Evolutionary conservation across 2,797 vertebrate genomes (phyloP), one percentile per base, ranked within the genome.

Genomic region (Hydrocynus forskahlii): DNA sequence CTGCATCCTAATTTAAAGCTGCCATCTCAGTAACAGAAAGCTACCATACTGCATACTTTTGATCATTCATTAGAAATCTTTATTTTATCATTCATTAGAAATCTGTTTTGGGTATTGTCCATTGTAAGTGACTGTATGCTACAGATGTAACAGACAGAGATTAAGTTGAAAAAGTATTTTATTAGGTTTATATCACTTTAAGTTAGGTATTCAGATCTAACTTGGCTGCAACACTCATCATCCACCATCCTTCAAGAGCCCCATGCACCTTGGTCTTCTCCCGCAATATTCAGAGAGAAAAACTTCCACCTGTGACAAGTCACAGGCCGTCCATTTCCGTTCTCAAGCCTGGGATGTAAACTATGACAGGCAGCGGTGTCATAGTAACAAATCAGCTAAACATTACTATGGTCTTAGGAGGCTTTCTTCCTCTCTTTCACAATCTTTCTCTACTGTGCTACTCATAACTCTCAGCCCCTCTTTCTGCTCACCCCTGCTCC

Each of bases 311-410:
- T 66, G 79, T 64, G 67, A 84, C 75, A 84, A 67, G 78, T 78
- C 66, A 84, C 74, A 40, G 78, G 54, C 76, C 76, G 81, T 74
- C 80, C 63, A 85, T 78, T 78, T 68, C 85, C 92, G 93, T 23
- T 90, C 91, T 92, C 89, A 89, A 87, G 89, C 89, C 91, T 73
- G 50, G 48, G 91, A 70, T 74, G 89, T 92, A 93, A 93, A 89
- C 91, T 90, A 81, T 91, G 90, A 90, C 89, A 86, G 84, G 86
- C 90, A 92, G 91, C 90, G 94, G 92, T 89, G 92, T 94, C 93
- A 93, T 92, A 90, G 89, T 95, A 94, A 95, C 93, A 94, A 93
- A 95, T 92, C 87, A 88, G 88, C 77, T 88, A 0, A 70, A 70
- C 90, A 91, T 92, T 93, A 92, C 88, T 93, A 92, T 94, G 92